phyloP scores from a whole-genome alignment of 1,140 invertebrate species.

The Apolygus lucorum region DNA sequence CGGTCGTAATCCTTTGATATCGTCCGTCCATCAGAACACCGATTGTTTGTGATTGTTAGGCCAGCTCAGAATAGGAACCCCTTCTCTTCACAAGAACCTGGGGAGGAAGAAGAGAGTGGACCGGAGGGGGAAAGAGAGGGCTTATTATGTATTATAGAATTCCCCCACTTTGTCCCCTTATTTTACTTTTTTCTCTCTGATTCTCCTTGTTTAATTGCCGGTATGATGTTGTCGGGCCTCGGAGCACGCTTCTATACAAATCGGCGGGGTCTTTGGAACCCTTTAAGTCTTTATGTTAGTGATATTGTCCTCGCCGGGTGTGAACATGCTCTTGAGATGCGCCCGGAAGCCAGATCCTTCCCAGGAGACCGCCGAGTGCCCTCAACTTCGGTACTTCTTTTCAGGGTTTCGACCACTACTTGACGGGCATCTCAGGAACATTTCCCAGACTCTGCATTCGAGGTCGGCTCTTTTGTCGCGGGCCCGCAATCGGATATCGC shows the following conservation, averaged over 20 bases:
- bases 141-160: not conserved
- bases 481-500: no score
- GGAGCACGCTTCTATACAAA: not conserved
- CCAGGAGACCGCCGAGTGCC: not conserved
- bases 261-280: not conserved
- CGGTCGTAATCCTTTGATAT: not conserved
- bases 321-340: not conserved
- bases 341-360: not conserved
- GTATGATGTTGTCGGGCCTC: not conserved
- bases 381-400: not conserved
- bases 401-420: not conserved
- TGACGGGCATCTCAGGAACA: not conserved
- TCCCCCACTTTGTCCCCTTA: not conserved
- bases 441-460: not conserved
- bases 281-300: not conserved
- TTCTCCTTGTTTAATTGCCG: not conserved
- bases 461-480: no score
- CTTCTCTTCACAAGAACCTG: not conserved
- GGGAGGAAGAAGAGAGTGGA: not conserved
- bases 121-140: not conserved
- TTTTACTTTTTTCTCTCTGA: not conserved
- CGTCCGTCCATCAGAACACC: not conserved
- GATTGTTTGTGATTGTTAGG: not conserved
- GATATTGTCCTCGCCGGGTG: not conserved
- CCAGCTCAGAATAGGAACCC: not conserved